Evolutionary conservation across 1,140 invertebrate species (phyloP), one percentile per base, ranked within the genome.

Genomic region (Drosophila watanabei): DNA sequence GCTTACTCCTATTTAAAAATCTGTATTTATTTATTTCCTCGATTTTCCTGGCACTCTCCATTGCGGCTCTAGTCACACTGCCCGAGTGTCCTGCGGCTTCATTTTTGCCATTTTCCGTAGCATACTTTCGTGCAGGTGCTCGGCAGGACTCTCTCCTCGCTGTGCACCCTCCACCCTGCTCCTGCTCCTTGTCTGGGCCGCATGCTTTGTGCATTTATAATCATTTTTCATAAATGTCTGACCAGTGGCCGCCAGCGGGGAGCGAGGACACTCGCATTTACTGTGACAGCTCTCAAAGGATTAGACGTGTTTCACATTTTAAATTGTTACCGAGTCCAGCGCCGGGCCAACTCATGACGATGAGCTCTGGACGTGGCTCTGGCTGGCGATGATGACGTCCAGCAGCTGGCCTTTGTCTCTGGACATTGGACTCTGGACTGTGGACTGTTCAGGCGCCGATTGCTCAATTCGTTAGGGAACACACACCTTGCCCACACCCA

Each of bases 221-320:
- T 90, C 86, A 89, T 88, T 84, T 88, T 89, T 89, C 85, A 88
- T 88, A 88, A 89, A 79, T 85, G 85, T 71, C 80, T 87, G 82
- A 77, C 77, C 85, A 69, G 68, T 76, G 75, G 80, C 46, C 80
- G 76, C 56, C 68, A 49, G 32, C 7, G 45, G 13, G 32, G n/a
- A 14, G 35, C 11, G 30, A 9, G 52, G 24, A 48, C 71, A 60
- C 49, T 64, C 84, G 75, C 82, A 80, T 83, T 91, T 81, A 80
- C 88, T 75, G 71, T 88, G 83, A 91, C 88, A 92, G 90, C 90
- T 92, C 90, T 92, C 90, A 92, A 89, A 84, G 90, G 90, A 90
- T 92, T 92, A 92, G 90, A 92, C 90, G 90, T 92, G 90, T 92
- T 90, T 87, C 83, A 84, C 82, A 92, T 92, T 87, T 92, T 79